phyloP scores from a whole-genome alignment of 1,140 invertebrate genomes.

The Trichomalopsis sarcophagae region DNA sequence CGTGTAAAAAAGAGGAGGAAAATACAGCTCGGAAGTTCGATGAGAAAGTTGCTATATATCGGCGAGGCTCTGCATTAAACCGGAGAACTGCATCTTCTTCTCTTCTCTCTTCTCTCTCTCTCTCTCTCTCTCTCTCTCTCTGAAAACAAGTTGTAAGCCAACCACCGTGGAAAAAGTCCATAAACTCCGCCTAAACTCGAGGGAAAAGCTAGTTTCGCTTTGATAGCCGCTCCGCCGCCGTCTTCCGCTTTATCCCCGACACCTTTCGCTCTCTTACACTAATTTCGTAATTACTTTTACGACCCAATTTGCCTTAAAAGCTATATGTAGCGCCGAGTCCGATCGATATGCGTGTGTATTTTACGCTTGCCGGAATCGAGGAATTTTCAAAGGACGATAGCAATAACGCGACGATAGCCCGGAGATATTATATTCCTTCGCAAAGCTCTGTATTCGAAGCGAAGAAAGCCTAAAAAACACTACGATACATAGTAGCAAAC shows the following conservation, averaged over 20 bases:
- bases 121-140: too few species aligned
- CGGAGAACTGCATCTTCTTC: background rate
- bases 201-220: background rate
- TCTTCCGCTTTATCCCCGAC: background rate
- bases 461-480: too few species aligned
- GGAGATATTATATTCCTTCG: background rate
- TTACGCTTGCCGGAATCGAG: too few species aligned
- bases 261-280: background rate
- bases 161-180: background rate
- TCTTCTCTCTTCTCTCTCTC: background rate
- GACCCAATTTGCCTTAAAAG: background rate
- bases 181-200: conserved; percentile 3
- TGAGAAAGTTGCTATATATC: conserved; percentile 24
- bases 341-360: background rate
- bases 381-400: too few species aligned
- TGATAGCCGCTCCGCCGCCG: background rate
- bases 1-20: background rate
- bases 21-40: conserved; percentile 29
- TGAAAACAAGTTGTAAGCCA: conserved; percentile 26
- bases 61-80: conserved; percentile 12
- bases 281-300: conserved; percentile 41
- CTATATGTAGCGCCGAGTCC: background rate
- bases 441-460: too few species aligned
- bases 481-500: too few species aligned
- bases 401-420: background rate